A percentile compares a stretch with the other conserved stretches of the same genome.
Evolutionary conservation across 2,888 invertebrate species (phyloP).

Genomic region (Drosophila engyochracea): DNA sequence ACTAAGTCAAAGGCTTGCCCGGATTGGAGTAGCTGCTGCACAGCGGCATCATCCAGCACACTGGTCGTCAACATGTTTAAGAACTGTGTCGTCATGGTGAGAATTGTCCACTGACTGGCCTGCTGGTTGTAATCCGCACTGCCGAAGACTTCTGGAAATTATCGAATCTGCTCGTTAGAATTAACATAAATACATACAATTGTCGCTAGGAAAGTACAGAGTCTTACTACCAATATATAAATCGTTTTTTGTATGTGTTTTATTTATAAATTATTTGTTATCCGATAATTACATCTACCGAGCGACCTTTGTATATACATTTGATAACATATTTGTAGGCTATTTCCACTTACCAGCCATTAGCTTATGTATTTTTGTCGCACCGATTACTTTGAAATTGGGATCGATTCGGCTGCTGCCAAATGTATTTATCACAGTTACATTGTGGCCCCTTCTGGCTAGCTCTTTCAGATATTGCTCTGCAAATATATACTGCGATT

Average conservation of each 20-base stretch:
- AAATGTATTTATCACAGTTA: constrained; percentile 83
- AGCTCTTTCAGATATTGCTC: constrained; percentile 80
- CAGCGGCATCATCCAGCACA: constrained; percentile 55
- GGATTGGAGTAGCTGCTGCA: constrained; percentile 71
- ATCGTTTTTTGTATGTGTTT: neutral
- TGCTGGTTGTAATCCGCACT: constrained; percentile 35
- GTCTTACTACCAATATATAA: no score
- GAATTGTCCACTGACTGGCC: constrained; percentile 49
- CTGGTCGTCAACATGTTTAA: constrained; percentile 52
- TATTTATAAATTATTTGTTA: neutral
- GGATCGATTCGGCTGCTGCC: constrained; percentile 63
- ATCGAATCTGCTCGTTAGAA: neutral
- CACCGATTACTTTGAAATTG: constrained; percentile 77
- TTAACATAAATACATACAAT: neutral
- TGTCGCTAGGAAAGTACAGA: neutral
- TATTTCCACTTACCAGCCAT: constrained; percentile 52
- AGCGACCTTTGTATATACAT: neutral
- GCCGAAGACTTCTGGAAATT: constrained; percentile 37
- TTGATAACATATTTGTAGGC: neutral
- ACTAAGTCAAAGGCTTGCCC: constrained; percentile 82
- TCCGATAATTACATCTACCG: neutral
- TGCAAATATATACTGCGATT: constrained; percentile 81
- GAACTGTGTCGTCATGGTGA: constrained; percentile 62
- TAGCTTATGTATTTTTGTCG: constrained; percentile 65
- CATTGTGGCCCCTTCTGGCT: constrained; percentile 82